Evolutionary conservation across 2,113 vertebrate species (phyloP).

Genomic region (Rafetus swinhoei): DNA sequence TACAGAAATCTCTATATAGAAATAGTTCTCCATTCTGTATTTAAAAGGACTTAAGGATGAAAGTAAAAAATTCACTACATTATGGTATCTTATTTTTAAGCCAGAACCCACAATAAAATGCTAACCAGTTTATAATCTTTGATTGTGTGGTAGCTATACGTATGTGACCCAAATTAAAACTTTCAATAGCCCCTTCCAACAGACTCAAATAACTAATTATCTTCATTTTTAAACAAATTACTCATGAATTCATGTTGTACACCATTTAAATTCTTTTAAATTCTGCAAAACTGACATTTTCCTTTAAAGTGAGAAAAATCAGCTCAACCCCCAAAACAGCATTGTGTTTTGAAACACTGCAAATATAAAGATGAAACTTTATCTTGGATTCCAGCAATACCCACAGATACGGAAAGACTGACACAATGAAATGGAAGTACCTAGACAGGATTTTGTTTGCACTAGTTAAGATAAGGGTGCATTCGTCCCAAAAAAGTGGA

Average conservation of each 20-base stretch:
- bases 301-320: background rate
- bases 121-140: background rate
- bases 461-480: background rate
- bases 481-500: background rate
- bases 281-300: background rate
- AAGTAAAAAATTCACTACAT: background rate
- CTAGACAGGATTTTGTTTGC: background rate
- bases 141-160: background rate
- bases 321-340: background rate
- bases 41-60: background rate
- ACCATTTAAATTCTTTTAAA: background rate
- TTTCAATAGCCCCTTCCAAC: background rate
- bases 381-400: background rate
- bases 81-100: background rate
- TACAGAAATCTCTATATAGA: background rate
- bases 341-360: background rate
- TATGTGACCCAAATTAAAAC: background rate
- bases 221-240: background rate
- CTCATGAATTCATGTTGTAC: background rate
- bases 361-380: background rate
- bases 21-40: accelerated
- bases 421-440: background rate
- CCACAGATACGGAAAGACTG: background rate
- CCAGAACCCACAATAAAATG: background rate
- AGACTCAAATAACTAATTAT: background rate